Base-by-base conservation (phyloP, 2,797 vertebrate species). In the Phataginus tetradactyla region DNA sequence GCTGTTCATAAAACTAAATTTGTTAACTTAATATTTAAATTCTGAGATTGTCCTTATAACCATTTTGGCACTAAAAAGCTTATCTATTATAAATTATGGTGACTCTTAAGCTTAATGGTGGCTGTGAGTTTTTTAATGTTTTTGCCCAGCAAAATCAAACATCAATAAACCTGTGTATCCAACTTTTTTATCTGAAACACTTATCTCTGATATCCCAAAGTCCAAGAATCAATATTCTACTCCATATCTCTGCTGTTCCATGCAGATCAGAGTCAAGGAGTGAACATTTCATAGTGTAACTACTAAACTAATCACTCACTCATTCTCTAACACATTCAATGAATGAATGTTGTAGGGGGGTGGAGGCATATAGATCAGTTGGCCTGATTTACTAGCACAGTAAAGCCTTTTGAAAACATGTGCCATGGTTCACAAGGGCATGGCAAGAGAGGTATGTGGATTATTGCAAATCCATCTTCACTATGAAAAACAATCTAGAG, bases 331-430 rank as follows among this genome's bases (percentile, higher is more conserved):
- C 42, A 80, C 7, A 20, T 12, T 84, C 34, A 68, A 0, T 14
- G 53, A 42, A 45, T 63, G 34, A 45, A 89, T 27, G 21, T 45
- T 55, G 51, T 91, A 42, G 12, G 7, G 7, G 14, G 6, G 71
- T 7, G 72, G 64, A 74, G 45, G 51, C 59, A 83, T 68, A 78
- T 27, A 63, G n/a, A 29, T 84, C 34, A 84, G 51, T 75, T 49
- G 51, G 42, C 27, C 69, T 94, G 34, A 94, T 75, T 91, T 80
- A 80, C 69, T 91, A 75, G 78, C 79, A 85, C 27, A 32, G 4
- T 55, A 61, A 95, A 53, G 13, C 13, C 72, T 74, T 68, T 61
- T 53, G 68, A 85, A 94, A 88, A 29, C 21, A 13, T 66, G 59
- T 55, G 7, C 53, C 49, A 39, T 25, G 80, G 64, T 72, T 91